phyloP scores from a whole-genome alignment of 23 tunicate species.

The Trididemnum miniatum region DNA sequence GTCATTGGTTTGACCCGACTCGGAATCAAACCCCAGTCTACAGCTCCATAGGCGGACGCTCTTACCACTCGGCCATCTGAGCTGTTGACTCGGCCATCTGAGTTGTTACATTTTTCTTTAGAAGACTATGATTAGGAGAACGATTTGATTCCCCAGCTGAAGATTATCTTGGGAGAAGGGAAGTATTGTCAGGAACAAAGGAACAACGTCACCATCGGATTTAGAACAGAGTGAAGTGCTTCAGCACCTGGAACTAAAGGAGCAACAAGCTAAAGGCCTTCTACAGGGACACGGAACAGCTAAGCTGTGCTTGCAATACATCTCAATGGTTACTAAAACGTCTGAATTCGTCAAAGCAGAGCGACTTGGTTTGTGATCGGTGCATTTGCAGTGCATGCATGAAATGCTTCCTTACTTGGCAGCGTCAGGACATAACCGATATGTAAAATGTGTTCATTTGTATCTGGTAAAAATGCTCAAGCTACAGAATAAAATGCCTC shows the following conservation, averaged over 20 bases:
- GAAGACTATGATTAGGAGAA: conserved; percentile 7
- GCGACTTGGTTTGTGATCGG: not conserved
- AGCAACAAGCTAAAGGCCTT: not conserved
- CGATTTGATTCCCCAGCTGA: conserved; percentile 11
- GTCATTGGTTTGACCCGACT: too few relatives aligned
- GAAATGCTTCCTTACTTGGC: conserved; percentile 16
- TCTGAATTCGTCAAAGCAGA: conserved; percentile 13
- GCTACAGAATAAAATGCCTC: conserved; percentile 6
- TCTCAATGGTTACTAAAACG: conserved; percentile 1
- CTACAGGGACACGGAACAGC: conserved; percentile 8
- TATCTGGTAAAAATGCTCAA: conserved; percentile 1
- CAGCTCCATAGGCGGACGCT: too few relatives aligned
- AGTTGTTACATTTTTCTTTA: not conserved
- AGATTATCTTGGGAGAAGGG: not conserved
- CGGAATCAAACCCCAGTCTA: too few relatives aligned
- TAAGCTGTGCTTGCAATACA: conserved; percentile 3
- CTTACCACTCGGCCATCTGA: too few relatives aligned
- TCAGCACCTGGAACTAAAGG: not conserved
- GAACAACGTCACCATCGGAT: conserved; percentile 7
- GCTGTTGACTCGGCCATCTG: too few relatives aligned
- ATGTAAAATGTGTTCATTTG: not conserved
- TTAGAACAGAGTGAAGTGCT: conserved; percentile 18
- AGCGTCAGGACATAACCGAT: not conserved
- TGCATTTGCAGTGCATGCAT: conserved; percentile 19
- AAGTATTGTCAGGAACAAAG: too few relatives aligned